A percentile compares a stretch with the other conserved stretches of the same genome.
phyloP scores from a whole-genome alignment of 1,140 invertebrate species.

The Meloidogyne hapla region DNA sequence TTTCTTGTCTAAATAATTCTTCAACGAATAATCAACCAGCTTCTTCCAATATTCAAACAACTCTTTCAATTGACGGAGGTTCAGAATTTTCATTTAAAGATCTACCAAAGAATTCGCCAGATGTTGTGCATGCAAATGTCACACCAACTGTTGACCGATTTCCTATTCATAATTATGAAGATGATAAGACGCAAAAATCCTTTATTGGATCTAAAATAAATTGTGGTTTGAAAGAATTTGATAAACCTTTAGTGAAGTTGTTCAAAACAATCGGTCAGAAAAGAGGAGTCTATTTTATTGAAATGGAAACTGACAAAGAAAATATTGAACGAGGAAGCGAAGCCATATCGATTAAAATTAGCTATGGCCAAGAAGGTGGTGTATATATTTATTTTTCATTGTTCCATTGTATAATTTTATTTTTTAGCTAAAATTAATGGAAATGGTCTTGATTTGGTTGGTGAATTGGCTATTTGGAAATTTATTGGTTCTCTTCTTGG shows the following conservation, averaged over 20 bases:
- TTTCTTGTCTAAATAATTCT: neutral
- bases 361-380: neutral
- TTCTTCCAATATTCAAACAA: neutral
- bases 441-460: neutral
- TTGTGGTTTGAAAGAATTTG: neutral
- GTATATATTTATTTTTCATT: neutral
- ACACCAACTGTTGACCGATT: neutral
- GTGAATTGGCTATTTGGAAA: constrained; percentile 19
- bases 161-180: neutral
- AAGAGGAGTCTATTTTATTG: neutral
- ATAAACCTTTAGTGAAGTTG: neutral
- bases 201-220: neutral
- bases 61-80: neutral
- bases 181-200: neutral
- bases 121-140: neutral
- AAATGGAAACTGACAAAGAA: neutral
- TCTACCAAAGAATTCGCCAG: neutral
- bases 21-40: neutral
- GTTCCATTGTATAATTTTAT: neutral
- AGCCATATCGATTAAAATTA: neutral
- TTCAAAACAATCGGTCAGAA: neutral
- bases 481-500: constrained; percentile 24
- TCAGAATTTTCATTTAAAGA: neutral
- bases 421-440: neutral
- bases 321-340: neutral